These are phyloP conservation scores for Equus przewalskii DNA, from an alignment of 2,113 vertebrate genomes.

Conservation along the genomic window DNA sequence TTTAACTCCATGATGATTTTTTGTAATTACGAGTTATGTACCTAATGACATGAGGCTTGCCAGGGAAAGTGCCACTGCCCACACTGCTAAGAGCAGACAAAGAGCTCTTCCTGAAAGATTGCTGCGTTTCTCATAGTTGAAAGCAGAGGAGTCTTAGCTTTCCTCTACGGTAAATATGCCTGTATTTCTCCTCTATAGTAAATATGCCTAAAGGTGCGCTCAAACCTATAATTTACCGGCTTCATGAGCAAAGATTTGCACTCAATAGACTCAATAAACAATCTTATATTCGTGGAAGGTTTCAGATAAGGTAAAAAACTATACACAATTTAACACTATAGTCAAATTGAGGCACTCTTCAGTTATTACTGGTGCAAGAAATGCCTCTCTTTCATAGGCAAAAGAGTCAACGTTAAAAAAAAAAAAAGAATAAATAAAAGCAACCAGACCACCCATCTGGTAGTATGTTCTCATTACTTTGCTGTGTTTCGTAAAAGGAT, in stretches of 20 bases:
- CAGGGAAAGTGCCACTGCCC: slow-evolving; percentile 45
- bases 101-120: slow-evolving; percentile 20
- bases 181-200: neutral
- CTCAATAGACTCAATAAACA: slow-evolving; percentile 25
- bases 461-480: neutral
- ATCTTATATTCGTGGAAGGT: neutral
- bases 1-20: slow-evolving; percentile 78
- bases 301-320: neutral
- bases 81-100: slow-evolving; percentile 22
- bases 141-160: neutral
- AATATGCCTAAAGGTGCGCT: neutral
- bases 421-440: neutral
- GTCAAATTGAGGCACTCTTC: neutral
- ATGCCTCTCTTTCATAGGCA: neutral
- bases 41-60: slow-evolving; percentile 73
- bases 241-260: neutral
- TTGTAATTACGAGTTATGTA: slow-evolving; percentile 83
- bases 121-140: neutral
- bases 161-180: neutral
- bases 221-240: neutral
- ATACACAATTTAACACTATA: neutral
- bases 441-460: neutral
- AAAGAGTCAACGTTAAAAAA: slow-evolving; percentile 6
- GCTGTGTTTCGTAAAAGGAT: neutral
- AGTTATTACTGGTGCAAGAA: neutral